Evolutionary conservation across 2,113 vertebrate genomes (phyloP).

Genomic region (Crocuta crocuta): DNA sequence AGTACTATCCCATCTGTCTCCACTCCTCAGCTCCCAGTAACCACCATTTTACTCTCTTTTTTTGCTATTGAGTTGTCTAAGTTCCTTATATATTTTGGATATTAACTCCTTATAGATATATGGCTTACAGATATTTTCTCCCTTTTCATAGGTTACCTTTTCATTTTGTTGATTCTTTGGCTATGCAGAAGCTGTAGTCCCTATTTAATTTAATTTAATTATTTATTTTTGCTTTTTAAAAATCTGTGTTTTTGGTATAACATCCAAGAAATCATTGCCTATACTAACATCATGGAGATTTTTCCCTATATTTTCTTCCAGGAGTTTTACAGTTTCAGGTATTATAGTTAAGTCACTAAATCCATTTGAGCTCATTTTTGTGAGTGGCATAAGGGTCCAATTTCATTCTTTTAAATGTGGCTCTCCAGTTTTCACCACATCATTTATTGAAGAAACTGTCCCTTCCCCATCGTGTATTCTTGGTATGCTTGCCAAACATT

Average conservation of each 20-base stretch:
- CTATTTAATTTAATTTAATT: neutral
- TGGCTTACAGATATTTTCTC: neutral
- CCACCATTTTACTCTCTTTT: too few species aligned
- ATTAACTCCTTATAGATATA: neutral
- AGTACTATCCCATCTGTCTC: neutral
- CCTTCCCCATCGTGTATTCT: neutral
- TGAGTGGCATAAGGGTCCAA: neutral
- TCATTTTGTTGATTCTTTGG: neutral
- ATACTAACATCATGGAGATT: neutral
- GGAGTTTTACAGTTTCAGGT: neutral
- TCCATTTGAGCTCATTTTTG: neutral
- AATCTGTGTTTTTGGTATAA: neutral
- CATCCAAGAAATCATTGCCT: neutral
- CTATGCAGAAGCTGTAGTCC: neutral
- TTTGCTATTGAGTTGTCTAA: neutral
- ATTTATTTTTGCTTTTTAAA: neutral
- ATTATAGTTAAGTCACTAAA: neutral
- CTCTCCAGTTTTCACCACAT: neutral
- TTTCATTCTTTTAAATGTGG: neutral
- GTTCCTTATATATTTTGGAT: neutral
- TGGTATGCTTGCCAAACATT: neutral
- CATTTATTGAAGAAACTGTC: neutral
- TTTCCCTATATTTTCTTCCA: neutral
- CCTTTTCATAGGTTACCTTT: neutral
- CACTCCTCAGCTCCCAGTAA: too few species aligned